Evolutionary conservation across 2,888 invertebrate genomes (phyloP).

Genomic region (Dastarcus helophoroides): DNA sequence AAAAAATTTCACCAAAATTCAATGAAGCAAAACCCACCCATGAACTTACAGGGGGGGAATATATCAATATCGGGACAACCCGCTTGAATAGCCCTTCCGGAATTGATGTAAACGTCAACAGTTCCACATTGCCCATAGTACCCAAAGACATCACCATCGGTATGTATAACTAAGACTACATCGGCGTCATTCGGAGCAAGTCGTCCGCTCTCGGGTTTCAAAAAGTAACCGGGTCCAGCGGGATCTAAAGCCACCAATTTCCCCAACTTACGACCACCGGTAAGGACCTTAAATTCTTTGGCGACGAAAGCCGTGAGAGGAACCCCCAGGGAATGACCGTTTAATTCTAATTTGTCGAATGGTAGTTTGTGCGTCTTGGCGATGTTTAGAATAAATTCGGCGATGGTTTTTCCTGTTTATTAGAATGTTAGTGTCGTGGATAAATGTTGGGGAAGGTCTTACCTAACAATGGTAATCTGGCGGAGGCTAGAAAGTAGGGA

Average conservation of each 20-base stretch:
- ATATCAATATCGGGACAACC: conserved; percentile 10
- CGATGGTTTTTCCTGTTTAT: conserved; percentile 5
- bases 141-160: conserved; percentile 10
- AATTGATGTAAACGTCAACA: conserved; percentile 12
- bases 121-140: conserved; percentile 7
- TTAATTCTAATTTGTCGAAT: conserved; percentile 5
- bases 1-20: no score
- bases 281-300: conserved; percentile 1
- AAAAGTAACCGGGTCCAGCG: conserved; percentile 5
- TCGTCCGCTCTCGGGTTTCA: background rate
- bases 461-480: no score
- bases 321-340: conserved; percentile 11
- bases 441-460: no score
- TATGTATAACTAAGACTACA: conserved; percentile 12
- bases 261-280: conserved; percentile 1
- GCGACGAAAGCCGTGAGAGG: conserved; percentile 12
- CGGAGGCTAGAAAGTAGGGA: no score
- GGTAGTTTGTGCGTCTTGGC: background rate
- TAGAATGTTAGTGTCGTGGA: no score
- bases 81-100: conserved; percentile 8
- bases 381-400: background rate
- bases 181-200: conserved; percentile 5
- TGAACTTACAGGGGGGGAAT: no score
- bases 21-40: no score
- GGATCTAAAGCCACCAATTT: conserved; percentile 8